Evolutionary conservation across 2,888 invertebrate genomes (phyloP), one percentile per base, ranked within the genome.

Genomic region (Lepidocyrtoides sp.): DNA sequence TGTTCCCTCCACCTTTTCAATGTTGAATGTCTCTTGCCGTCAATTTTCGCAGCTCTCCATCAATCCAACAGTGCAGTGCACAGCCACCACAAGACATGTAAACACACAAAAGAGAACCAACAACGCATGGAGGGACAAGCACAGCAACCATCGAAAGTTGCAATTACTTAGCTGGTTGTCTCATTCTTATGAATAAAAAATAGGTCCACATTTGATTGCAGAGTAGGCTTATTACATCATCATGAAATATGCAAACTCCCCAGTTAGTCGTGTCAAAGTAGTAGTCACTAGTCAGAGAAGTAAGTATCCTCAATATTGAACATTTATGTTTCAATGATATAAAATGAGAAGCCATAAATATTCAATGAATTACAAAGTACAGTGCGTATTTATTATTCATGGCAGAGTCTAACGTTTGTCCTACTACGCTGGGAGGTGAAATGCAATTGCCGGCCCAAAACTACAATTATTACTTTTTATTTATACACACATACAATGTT

Each of bases 301-400:
- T n/a, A n/a, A n/a, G n/a, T n/a, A n/a, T 66, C 66, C n/a, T 66
- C 41, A 20, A 72, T 41, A 41, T 72, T 72, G 10, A 17, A 41
- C 41, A 41, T 4, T 36, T 36, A 36, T 20, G 69, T 41, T 72
- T 36, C 41, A 41, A 41, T 41, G 44, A 3, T 10, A 20, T 26
- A 20, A 2, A 72, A 44, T 17, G 17, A 17, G 8, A 36, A 23
- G 7, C 69, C 1, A 41, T 72, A 72, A 72, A 72, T 72, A 36
- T 72, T 72, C 7, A 0, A 72, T 72, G 69, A 72, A 41, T 41
- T 72, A 72, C 69, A 72, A 63, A 63, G 63, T 63, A 63, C n/a
- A 66, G 60, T 14, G 23, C 4, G 10, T 20, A 72, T 72, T 72
- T 72, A 72, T 72, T 36, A 72, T 72, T 72, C 69, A 72, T 72